Conservation (phyloP, 2,888 invertebrate species). For the Sphaerophoria rueppellii region DNA sequence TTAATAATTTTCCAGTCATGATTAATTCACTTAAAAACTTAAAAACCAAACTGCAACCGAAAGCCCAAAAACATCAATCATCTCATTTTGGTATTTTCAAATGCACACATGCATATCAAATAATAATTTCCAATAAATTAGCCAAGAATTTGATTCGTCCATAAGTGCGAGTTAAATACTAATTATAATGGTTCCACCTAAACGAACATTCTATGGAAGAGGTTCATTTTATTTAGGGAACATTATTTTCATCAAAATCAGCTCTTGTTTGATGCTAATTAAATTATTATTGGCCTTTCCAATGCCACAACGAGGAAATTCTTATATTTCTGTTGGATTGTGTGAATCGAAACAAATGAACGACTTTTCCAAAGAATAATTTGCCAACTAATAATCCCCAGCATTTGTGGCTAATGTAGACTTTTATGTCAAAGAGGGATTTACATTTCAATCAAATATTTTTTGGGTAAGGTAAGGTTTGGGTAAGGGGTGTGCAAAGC, state of each 20-base stretch:
- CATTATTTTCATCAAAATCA: neutral
- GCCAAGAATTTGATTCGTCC: neutral
- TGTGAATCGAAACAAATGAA: neutral
- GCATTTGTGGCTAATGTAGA: neutral
- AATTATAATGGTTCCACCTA: neutral
- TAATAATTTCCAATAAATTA: neutral
- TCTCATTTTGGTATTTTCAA: neutral
- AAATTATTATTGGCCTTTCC: neutral
- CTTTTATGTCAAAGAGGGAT: slow-evolving; percentile 9
- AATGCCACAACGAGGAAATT: neutral
- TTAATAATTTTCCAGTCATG: too few species aligned
- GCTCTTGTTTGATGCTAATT: neutral
- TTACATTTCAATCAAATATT: neutral
- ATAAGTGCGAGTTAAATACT: neutral
- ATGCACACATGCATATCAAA: neutral
- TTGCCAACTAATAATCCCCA: neutral
- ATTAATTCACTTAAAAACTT: too few species aligned
- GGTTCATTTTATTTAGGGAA: neutral
- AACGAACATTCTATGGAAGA: neutral
- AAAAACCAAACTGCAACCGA: neutral
- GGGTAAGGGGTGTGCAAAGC: neutral
- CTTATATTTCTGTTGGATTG: neutral
- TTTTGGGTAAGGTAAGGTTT: neutral
- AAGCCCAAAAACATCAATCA: neutral
- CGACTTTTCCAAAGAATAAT: neutral